phyloP scores from a whole-genome alignment of 2,888 invertebrate genomes.

The Mechanitis messenoides region DNA sequence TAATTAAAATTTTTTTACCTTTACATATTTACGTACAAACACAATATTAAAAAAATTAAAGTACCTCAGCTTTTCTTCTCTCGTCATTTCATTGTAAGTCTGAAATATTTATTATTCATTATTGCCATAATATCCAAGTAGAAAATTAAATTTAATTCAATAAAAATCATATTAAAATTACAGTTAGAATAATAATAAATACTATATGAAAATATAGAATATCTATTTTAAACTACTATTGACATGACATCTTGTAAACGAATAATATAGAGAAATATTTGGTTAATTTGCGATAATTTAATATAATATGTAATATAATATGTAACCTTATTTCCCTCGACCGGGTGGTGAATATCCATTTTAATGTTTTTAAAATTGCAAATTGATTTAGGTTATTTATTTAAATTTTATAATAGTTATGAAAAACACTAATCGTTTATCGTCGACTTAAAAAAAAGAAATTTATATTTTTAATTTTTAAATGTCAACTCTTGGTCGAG shows the following conservation, averaged over 20 bases:
- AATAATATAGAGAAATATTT: not conserved
- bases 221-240: not conserved
- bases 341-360: constrained; percentile 71
- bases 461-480: not conserved
- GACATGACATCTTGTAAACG: not conserved
- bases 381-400: constrained; percentile 21
- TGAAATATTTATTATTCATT: constrained; percentile 50
- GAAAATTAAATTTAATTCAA: not conserved
- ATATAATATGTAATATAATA: not conserved
- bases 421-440: not conserved
- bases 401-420: constrained; percentile 28
- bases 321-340: constrained; percentile 67
- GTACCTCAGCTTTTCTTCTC: constrained; percentile 86
- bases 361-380: not conserved
- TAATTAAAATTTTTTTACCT: not conserved
- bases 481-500: not conserved
- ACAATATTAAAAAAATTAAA: no score
- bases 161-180: no score
- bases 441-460: not conserved
- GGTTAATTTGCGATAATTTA: not conserved
- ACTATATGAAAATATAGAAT: no score
- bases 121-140: no score
- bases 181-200: no score
- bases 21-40: no score
- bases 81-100: constrained; percentile 84